Percentiles rank a stretch among this genome's conserved stretches.
These are phyloP conservation scores for Corythornis vintsioides DNA, from an alignment of 2,113 vertebrate species.

Conservation along the genomic window DNA sequence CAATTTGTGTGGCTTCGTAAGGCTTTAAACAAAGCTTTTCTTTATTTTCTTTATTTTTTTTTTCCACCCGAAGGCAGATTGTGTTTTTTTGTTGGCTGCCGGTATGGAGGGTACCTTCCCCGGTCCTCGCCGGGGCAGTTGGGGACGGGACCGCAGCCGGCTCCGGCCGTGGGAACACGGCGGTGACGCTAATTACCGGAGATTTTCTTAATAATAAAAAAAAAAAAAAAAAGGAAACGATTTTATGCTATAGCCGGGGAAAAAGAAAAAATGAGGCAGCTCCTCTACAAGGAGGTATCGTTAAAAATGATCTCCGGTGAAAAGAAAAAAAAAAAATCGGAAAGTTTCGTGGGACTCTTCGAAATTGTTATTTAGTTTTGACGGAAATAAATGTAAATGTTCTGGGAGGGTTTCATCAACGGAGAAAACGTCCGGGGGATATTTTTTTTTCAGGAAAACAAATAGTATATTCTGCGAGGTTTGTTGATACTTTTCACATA, in stretches of 20 bases:
- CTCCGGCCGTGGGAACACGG: slow-evolving; percentile 25
- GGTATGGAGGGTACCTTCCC: not conserved
- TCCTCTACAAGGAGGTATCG: not conserved
- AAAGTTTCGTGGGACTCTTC: not conserved
- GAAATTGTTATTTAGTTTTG: not conserved
- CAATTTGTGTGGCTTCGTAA: slow-evolving; percentile 48
- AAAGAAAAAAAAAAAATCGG: not conserved
- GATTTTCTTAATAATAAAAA: slow-evolving; percentile 9
- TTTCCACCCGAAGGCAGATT: not conserved
- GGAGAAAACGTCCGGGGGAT: not conserved
- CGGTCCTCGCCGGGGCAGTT: not conserved
- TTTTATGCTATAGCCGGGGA: not conserved
- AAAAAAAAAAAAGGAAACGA: slow-evolving; percentile 21
- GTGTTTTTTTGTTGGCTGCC: not conserved
- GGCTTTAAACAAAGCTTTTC: slow-evolving; percentile 34
- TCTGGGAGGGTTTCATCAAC: not conserved
- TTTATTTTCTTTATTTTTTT: not conserved
- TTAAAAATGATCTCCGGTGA: not conserved
- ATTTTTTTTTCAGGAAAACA: not conserved
- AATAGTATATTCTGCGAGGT: not conserved
- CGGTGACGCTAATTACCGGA: not conserved
- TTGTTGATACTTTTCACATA: not conserved
- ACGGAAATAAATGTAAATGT: not conserved
- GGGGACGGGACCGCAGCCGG: not conserved
- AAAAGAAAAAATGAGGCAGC: not conserved